phyloP scores from a whole-genome alignment of 2,888 invertebrate genomes.

The Agrochola circellaris region DNA sequence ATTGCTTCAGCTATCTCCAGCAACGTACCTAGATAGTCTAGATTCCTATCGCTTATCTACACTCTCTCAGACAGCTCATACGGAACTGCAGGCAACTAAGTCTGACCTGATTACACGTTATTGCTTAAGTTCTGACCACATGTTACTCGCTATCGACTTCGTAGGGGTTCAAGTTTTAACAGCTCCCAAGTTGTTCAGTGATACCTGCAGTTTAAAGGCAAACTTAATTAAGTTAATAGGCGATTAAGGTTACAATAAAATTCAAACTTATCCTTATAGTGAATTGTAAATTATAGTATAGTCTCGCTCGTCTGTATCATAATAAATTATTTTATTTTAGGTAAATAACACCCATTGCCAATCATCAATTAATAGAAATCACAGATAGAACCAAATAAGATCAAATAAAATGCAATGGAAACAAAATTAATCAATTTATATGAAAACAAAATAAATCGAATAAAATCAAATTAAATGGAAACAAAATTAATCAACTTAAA shows the following conservation, averaged over 20 bases:
- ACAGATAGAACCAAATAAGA: too few relatives aligned
- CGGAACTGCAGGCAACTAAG: slow-evolving; percentile 13
- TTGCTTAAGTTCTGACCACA: slow-evolving; percentile 59
- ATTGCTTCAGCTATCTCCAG: slow-evolving; percentile 10
- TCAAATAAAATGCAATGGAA: too few relatives aligned
- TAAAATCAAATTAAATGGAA: too few relatives aligned
- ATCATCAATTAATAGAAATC: too few relatives aligned
- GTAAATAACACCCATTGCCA: too few relatives aligned
- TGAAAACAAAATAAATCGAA: too few relatives aligned
- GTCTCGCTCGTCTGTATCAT: too few relatives aligned
- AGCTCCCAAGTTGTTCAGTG: slow-evolving; percentile 11
- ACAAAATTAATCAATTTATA: too few relatives aligned
- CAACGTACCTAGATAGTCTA: not conserved
- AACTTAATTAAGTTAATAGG: slow-evolving; percentile 5
- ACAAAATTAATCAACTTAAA: too few relatives aligned
- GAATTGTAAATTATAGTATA: too few relatives aligned
- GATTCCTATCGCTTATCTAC: slow-evolving; percentile 25
- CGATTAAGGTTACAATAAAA: not conserved
- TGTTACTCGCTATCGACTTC: slow-evolving; percentile 51
- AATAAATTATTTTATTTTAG: too few relatives aligned
- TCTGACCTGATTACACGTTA: slow-evolving; percentile 62
- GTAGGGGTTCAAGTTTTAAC: slow-evolving; percentile 49
- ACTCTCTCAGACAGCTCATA: slow-evolving; percentile 5
- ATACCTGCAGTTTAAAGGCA: slow-evolving; percentile 27
- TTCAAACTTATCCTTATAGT: too few relatives aligned